These are phyloP conservation scores for Pseudoips prasinana DNA, from an alignment of 2,888 invertebrate species.

Conservation along the genomic window DNA sequence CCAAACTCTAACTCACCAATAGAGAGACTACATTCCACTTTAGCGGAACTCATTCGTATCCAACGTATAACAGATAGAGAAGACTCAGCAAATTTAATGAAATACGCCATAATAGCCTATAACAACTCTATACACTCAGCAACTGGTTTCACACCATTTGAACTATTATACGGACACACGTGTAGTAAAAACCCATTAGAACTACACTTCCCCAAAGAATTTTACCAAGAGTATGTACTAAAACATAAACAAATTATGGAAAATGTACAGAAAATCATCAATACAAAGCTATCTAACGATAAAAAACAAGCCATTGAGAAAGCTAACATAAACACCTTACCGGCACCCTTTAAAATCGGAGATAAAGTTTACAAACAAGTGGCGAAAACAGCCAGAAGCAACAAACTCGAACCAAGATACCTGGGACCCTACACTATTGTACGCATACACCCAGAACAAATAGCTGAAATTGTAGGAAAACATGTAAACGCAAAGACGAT, in stretches of 20 bases:
- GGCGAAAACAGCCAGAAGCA: conserved; percentile 27
- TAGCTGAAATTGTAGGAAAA: conserved; percentile 29
- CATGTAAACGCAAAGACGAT: conserved; percentile 26
- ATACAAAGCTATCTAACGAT: conserved; percentile 6
- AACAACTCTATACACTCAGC: conserved; percentile 3
- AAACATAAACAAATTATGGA: conserved; percentile 12
- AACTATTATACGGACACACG: conserved; percentile 4
- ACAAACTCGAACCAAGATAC: conserved; percentile 20
- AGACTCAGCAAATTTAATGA: conserved; percentile 1
- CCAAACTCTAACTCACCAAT: background rate
- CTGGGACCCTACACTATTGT: conserved; percentile 27
- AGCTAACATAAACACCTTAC: conserved; percentile 16
- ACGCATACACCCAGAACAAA: conserved; percentile 24
- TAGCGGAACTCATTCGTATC: background rate
- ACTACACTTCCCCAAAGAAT: conserved; percentile 3
- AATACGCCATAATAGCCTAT: conserved; percentile 3
- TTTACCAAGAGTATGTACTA: conserved; percentile 1
- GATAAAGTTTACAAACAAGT: conserved; percentile 28
- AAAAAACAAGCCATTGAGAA: conserved; percentile 18
- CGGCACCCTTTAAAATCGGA: conserved; percentile 21
- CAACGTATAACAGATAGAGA: conserved; percentile 1
- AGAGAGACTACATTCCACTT: background rate
- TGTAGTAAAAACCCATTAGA: conserved; percentile 3
- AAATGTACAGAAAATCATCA: conserved; percentile 19
- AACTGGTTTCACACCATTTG: conserved; percentile 2